These are phyloP conservation scores for Oscheius myriophilus DNA, from an alignment of 2,888 invertebrate species.

Conservation along the genomic window DNA sequence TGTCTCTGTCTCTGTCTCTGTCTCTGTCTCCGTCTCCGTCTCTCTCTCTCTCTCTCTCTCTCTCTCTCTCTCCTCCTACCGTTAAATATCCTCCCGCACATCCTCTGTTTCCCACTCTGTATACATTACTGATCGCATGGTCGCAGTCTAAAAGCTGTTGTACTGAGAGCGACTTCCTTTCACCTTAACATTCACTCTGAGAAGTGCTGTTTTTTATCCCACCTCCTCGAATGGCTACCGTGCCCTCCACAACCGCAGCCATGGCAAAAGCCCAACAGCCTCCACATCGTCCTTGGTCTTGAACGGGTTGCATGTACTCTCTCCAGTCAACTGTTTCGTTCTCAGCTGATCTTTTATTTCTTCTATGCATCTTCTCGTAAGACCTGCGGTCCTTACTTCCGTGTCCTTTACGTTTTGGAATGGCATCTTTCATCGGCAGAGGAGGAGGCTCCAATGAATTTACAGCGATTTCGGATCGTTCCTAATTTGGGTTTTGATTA, in stretches of 20 bases:
- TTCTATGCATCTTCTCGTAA: not conserved
- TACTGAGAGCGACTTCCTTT: constrained; percentile 19
- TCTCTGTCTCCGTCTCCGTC: not conserved
- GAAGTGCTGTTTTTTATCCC: not conserved
- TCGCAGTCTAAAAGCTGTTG: constrained; percentile 51
- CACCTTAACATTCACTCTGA: not conserved
- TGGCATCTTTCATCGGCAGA: not conserved
- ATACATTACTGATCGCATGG: constrained; percentile 27
- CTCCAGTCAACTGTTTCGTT: constrained; percentile 77
- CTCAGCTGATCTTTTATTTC: too few species aligned
- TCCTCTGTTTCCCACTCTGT: constrained; percentile 75
- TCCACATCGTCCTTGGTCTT: constrained; percentile 79
- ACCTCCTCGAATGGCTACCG: constrained; percentile 28
- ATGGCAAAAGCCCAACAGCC: constrained; percentile 89
- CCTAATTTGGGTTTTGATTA: constrained; percentile 17
- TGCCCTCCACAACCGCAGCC: constrained; percentile 45
- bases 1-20: not conserved
- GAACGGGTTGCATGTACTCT: constrained; percentile 77
- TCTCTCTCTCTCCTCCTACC: constrained; percentile 25
- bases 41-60: constrained; percentile 1
- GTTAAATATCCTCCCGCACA: constrained; percentile 85
- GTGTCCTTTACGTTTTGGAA: constrained; percentile 10
- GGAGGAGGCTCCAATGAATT: constrained; percentile 25
- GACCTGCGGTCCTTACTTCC: not conserved
- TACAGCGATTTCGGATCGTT: constrained; percentile 37